Conservation (phyloP, 2,113 vertebrate species). For the Patagioenas fasciata region DNA sequence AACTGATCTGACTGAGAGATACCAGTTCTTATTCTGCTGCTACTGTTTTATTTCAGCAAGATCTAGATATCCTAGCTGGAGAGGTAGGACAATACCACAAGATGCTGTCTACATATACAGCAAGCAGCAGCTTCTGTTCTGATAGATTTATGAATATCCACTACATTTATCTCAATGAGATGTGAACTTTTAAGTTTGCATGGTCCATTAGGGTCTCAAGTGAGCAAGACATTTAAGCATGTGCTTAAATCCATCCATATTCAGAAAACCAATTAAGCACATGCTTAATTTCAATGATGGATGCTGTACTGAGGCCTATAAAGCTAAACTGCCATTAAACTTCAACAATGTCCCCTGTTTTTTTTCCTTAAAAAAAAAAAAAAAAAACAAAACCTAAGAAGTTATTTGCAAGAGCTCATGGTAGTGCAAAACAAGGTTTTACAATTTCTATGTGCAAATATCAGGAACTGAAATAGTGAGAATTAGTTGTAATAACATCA, state of each 20-base stretch:
- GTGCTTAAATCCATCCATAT: slow-evolving; percentile 29
- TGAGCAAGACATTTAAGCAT: slow-evolving; percentile 28
- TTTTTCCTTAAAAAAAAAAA: background rate
- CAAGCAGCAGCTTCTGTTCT: background rate
- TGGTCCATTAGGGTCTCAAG: slow-evolving; percentile 43
- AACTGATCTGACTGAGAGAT: background rate
- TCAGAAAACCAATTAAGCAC: slow-evolving; percentile 34
- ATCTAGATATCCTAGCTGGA: background rate
- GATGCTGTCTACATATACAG: background rate
- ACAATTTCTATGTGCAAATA: background rate
- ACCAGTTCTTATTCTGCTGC: background rate
- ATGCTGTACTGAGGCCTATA: background rate
- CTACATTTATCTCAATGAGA: slow-evolving; percentile 54
- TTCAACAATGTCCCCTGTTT: background rate
- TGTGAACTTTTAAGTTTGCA: slow-evolving; percentile 35
- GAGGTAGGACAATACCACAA: background rate
- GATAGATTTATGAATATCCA: slow-evolving; percentile 36
- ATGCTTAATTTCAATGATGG: slow-evolving; percentile 47
- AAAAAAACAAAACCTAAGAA: background rate
- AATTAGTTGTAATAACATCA: background rate
- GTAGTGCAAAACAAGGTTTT: background rate
- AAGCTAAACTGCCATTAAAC: background rate
- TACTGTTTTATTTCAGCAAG: background rate
- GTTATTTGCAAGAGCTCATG: background rate
- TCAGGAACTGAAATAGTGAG: background rate